Evolutionary conservation across 2,888 invertebrate genomes (phyloP), one percentile per base, ranked within the genome.

Genomic region (Nowickia ferox): DNA sequence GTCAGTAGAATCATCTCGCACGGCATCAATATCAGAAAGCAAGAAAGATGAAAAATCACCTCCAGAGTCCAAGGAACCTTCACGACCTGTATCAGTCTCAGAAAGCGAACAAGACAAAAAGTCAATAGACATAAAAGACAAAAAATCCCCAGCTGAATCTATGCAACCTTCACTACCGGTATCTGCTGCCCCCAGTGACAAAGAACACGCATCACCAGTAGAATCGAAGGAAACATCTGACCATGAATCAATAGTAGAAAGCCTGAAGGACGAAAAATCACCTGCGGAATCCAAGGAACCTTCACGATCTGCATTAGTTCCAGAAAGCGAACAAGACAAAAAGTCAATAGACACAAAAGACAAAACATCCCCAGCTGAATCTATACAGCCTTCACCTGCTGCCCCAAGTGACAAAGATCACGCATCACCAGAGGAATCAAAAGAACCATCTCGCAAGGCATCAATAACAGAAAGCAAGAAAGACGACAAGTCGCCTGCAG

Each of bases 401-500:
- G 80, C 75, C 6, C 84, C 79, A 48, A 83, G 74, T 17, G 38
- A 55, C 22, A 51, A 22, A 51, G 82, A 78, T 11, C 71, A 59
- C 6, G 86, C 86, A 53, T 69, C 83, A 4, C 68, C 30, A 2
- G 81, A 82, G 40, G 53, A 78, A 4, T 68, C 30, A 2, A 78
- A 82, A 40, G 48, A 78, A 59, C 55, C 84, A 17, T 77, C 85
- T 11, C 91, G 92, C 30, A 91, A 91, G 2, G 84, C 87, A 11
- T 90, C 92, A 1, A 86, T 82, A 0, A 82, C 59, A 1, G 84
- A 87, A 11, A 89, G 89, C 4, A 87, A 86, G 6, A 88, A 83
- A 38, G 87, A 86, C 13, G 87, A 85, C 0, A 88, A 86, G 72
- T 88, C 87, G n/a, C 74, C 82, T 11, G 81, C 13, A 0, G 85